These are phyloP conservation scores for Panthera leo DNA, from an alignment of 2,113 vertebrate genomes.

Conservation along the genomic window DNA sequence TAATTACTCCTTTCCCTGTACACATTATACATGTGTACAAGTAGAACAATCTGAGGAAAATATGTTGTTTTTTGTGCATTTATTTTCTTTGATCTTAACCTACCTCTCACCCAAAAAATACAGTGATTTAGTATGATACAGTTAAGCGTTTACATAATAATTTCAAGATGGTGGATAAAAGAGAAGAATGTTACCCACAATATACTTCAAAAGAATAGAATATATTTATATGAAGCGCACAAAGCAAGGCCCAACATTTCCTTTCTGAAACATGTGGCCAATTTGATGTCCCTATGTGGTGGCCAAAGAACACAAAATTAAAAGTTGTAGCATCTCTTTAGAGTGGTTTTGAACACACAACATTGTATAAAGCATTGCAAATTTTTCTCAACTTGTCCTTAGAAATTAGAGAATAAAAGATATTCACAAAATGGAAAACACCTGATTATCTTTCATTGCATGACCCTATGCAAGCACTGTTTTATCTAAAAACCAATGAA, in stretches of 20 bases:
- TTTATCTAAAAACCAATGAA: slow-evolving; percentile 55
- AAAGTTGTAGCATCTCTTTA: slow-evolving; percentile 73
- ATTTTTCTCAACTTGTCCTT: slow-evolving; percentile 52
- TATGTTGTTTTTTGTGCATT: slow-evolving; percentile 56
- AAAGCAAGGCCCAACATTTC: slow-evolving; percentile 71
- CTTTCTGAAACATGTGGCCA: slow-evolving; percentile 76
- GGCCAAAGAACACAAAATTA: slow-evolving; percentile 71
- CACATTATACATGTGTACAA: slow-evolving; percentile 53
- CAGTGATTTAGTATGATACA: slow-evolving; percentile 79
- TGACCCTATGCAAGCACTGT: background rate
- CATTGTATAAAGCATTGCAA: slow-evolving; percentile 31
- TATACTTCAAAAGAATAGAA: slow-evolving; percentile 79
- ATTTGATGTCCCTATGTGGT: slow-evolving; percentile 71
- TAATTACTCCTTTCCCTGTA: slow-evolving; percentile 44
- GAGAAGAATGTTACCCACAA: slow-evolving; percentile 75
- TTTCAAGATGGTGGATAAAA: slow-evolving; percentile 81
- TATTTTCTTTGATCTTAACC: slow-evolving; percentile 79
- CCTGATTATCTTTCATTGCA: slow-evolving; percentile 44
- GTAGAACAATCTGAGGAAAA: slow-evolving; percentile 75
- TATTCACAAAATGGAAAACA: background rate
- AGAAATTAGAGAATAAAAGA: slow-evolving; percentile 55
- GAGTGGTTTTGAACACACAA: slow-evolving; percentile 73
- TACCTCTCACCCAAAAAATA: slow-evolving; percentile 77
- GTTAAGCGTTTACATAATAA: slow-evolving; percentile 80
- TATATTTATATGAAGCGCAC: slow-evolving; percentile 72